Conservation (phyloP, 30 jellyfish, hydroid and myxozoan genomes). For the Hydractinia symbiolongicarpus region DNA sequence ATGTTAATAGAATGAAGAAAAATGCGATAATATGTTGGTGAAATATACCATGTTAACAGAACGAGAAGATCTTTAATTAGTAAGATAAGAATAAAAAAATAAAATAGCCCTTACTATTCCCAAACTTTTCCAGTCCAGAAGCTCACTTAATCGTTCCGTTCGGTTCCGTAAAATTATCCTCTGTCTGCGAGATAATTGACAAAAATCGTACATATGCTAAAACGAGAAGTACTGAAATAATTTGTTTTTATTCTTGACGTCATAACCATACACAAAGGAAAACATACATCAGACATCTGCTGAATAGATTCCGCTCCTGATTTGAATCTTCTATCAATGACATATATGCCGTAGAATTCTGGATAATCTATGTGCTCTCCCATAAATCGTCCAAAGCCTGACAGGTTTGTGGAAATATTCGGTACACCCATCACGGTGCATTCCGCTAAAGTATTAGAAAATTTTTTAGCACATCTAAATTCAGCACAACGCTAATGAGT, state of each 20-base stretch:
- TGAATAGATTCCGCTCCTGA: constrained; percentile 63
- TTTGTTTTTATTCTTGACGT: too few species aligned
- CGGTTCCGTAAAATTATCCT: constrained; percentile 75
- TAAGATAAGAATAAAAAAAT: neutral
- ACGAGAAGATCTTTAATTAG: too few species aligned
- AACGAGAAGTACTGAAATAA: neutral
- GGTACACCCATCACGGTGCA: constrained; percentile 99
- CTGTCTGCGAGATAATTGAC: constrained; percentile 63
- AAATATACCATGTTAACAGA: too few species aligned
- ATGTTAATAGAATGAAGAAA: too few species aligned
- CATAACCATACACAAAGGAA: too few species aligned
- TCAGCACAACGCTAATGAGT: neutral
- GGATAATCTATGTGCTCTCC: constrained; percentile 91
- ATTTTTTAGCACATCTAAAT: neutral
- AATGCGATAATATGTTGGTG: too few species aligned
- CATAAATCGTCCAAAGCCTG: constrained; percentile 98
- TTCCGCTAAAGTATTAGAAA: constrained; percentile 58
- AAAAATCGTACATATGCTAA: constrained; percentile 78
- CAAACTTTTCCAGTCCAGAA: constrained; percentile 82
- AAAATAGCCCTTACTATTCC: constrained; percentile 53
- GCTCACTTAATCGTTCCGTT: constrained; percentile 85
- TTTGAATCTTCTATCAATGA: constrained; percentile 78
- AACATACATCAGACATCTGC: constrained; percentile 77
- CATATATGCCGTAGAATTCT: constrained; percentile 82
- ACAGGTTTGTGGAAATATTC: constrained; percentile 72